A percentile compares a stretch with the other conserved stretches of the same genome.
These are phyloP conservation scores for Panulirus ornatus DNA, from an alignment of 1,140 invertebrate genomes.

Conservation along the genomic window DNA sequence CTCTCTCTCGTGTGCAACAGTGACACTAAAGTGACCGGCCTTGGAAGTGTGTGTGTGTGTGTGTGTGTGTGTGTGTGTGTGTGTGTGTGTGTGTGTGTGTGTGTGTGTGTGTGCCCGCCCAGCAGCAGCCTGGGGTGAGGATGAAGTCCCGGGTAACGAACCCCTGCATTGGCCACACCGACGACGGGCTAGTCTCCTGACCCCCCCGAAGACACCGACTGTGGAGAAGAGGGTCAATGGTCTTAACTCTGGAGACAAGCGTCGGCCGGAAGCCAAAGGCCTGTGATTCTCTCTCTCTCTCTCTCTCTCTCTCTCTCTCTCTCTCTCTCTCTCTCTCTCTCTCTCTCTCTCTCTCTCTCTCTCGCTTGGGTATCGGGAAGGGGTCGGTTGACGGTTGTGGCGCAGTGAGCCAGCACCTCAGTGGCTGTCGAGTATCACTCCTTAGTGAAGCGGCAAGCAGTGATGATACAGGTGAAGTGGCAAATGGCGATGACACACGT, in stretches of 20 bases:
- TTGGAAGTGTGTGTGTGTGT: constrained; percentile 11
- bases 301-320: background rate
- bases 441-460: too few species aligned
- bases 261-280: too few species aligned
- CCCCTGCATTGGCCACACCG: background rate
- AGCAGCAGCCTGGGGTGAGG: background rate
- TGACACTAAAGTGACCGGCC: too few species aligned
- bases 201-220: background rate
- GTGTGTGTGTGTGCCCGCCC: background rate
- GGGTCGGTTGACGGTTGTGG: too few species aligned
- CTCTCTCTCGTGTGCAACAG: too few species aligned
- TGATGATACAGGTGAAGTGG: too few species aligned
- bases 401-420: too few species aligned
- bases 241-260: too few species aligned
- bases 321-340: background rate
- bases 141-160: background rate
- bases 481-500: too few species aligned
- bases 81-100: background rate
- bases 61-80: constrained; percentile 4
- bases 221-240: too few species aligned
- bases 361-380: too few species aligned
- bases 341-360: background rate
- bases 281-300: background rate
- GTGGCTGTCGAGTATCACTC: too few species aligned
- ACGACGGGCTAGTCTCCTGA: background rate